Evolutionary conservation across 2,797 vertebrate species (phyloP).

Genomic region (Tarsius wallacei): DNA sequence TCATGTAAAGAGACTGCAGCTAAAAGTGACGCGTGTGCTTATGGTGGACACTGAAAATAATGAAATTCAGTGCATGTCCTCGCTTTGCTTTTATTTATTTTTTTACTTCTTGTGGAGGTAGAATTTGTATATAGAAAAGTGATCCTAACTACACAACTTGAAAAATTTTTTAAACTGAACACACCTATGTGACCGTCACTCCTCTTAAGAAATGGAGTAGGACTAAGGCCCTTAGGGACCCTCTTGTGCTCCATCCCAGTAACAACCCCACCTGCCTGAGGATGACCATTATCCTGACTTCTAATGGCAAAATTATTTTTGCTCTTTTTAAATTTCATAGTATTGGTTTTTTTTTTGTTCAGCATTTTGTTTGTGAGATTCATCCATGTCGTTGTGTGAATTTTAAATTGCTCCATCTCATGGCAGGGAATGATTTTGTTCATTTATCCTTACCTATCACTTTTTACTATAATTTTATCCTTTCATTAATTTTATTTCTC

Average conservation of each 20-base stretch:
- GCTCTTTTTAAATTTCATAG: not conserved
- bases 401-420: not conserved
- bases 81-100: not conserved
- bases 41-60: not conserved
- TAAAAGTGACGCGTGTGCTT: not conserved
- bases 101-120: not conserved
- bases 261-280: too few relatives aligned
- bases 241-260: not conserved
- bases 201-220: not conserved
- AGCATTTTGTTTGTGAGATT: not conserved
- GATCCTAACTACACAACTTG: not conserved
- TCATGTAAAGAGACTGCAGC: not conserved
- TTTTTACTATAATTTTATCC: conserved; percentile 81
- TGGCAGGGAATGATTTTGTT: not conserved
- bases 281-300: not conserved
- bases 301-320: not conserved
- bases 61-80: not conserved
- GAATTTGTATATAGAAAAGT: not conserved
- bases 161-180: not conserved
- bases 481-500: conserved; percentile 83
- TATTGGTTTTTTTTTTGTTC: not conserved
- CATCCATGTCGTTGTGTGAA: not conserved
- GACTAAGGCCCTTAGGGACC: not conserved
- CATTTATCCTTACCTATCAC: conserved; percentile 25
- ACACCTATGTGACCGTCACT: not conserved